phyloP scores from a whole-genome alignment of 2,113 vertebrate genomes.

The chimpanzee (Pan troglodytes) region NHGRI_mPanTro3-v2.1_pri NC_072402.2:157015001-157015500 shows the following conservation, averaged over 20 bases:
- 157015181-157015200: not conserved
- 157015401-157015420: slow-evolving; percentile 18
- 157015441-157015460: not conserved
- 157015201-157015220: not conserved
- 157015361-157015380: slow-evolving; percentile 40
- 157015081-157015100: not conserved
- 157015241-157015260: not conserved
- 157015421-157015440: not conserved
- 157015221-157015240: not conserved
- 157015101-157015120: not conserved
- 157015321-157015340: not conserved
- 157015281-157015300: not conserved
- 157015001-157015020: not conserved
- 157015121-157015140: not conserved
- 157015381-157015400: slow-evolving; percentile 9
- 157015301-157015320: not conserved
- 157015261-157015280: not conserved
- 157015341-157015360: not conserved
- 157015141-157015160: not conserved
- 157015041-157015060: not conserved
- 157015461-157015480: not conserved
- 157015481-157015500: not conserved
- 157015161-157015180: not conserved
- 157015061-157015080: not conserved
- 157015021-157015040: not conserved